These are phyloP conservation scores for Kryptopterus vitreolus DNA, from an alignment of 2,797 vertebrate genomes.

Conservation along the genomic window DNA sequence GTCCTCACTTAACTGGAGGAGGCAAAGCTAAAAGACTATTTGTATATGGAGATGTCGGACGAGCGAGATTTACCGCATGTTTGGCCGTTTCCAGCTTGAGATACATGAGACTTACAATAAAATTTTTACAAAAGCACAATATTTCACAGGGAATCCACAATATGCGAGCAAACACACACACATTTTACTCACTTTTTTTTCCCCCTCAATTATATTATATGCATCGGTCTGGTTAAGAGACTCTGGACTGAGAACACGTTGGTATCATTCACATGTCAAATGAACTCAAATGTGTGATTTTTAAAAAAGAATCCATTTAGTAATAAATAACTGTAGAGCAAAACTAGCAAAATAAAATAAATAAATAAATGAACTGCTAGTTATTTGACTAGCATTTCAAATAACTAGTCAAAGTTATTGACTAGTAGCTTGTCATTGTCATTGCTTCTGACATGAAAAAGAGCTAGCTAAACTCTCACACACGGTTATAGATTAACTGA, in stretches of 20 bases:
- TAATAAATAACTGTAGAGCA: too few relatives aligned
- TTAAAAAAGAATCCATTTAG: not conserved
- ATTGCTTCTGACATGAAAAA: too few relatives aligned
- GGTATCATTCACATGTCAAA: not conserved
- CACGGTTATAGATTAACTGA: not conserved
- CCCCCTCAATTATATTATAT: not conserved
- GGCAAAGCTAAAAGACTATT: slow-evolving; percentile 45
- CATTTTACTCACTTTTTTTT: too few relatives aligned
- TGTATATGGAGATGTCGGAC: slow-evolving; percentile 45
- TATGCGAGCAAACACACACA: not conserved
- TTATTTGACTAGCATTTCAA: too few relatives aligned
- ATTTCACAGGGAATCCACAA: slow-evolving; percentile 23
- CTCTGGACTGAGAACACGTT: not conserved
- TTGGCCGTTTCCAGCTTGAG: slow-evolving; percentile 43
- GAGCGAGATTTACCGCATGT: slow-evolving; percentile 49
- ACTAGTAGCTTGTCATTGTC: too few relatives aligned
- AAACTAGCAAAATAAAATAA: not conserved
- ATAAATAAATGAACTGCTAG: too few relatives aligned
- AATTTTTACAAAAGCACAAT: slow-evolving; percentile 8
- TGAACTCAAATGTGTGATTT: not conserved
- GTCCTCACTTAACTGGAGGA: slow-evolving; percentile 43
- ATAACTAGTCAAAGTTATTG: too few relatives aligned
- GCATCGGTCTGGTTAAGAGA: not conserved
- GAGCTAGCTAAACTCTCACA: not conserved
- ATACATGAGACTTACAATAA: slow-evolving; percentile 34